These are phyloP conservation scores for Phalacrocorax carbo DNA, from an alignment of 2,113 vertebrate genomes.

Conservation along the genomic window DNA sequence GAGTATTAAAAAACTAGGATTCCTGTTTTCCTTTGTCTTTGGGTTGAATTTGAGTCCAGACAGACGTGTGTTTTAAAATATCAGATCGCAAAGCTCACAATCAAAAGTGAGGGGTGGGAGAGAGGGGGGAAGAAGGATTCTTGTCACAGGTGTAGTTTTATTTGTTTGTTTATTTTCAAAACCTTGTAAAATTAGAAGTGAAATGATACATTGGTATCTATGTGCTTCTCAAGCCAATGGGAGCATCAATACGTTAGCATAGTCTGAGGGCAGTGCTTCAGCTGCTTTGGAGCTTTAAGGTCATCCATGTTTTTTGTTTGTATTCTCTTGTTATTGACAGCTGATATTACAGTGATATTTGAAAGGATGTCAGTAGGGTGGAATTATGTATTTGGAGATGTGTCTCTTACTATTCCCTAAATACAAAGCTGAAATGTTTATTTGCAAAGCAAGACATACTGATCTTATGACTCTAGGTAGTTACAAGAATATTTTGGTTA, in stretches of 20 bases:
- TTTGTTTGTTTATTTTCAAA: not conserved
- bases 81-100: not conserved
- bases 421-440: not conserved
- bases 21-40: not conserved
- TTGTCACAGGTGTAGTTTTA: not conserved
- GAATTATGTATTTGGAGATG: fast-evolving
- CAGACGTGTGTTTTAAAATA: not conserved
- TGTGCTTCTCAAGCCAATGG: not conserved
- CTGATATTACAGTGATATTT: not conserved
- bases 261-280: not conserved
- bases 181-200: not conserved
- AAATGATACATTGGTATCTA: not conserved
- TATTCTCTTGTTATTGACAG: not conserved
- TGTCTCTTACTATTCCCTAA: not conserved
- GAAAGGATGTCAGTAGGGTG: not conserved
- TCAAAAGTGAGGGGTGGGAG: not conserved
- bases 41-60: not conserved
- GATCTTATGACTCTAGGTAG: not conserved
- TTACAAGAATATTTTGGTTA: not conserved
- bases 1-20: not conserved
- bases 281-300: not conserved
- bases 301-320: not conserved
- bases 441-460: not conserved
- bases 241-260: not conserved
- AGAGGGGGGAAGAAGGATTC: not conserved